Percentiles rank a stretch among this genome's conserved stretches.
Evolutionary conservation across 2,797 vertebrate species (phyloP).

Genomic region (Calcarius lapponicus): DNA sequence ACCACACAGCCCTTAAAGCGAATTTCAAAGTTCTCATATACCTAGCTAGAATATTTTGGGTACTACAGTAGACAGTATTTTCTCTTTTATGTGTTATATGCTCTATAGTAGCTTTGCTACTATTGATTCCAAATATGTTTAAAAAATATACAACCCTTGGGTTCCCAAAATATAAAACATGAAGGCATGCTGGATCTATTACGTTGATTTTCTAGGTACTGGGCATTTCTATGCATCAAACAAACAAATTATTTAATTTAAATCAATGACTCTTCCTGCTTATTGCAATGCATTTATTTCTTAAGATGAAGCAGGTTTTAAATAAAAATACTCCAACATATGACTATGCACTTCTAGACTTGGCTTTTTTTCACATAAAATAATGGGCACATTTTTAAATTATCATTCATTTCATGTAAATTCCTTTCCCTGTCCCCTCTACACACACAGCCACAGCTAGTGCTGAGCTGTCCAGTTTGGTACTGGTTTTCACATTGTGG

Average conservation of each 20-base stretch:
- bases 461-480: neutral
- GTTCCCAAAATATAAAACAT: neutral
- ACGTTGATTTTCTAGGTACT: neutral
- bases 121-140: neutral
- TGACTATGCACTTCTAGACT: neutral
- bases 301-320: neutral
- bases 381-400: neutral
- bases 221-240: neutral
- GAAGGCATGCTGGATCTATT: neutral
- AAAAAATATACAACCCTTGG: neutral
- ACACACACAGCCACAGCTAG: neutral
- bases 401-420: neutral
- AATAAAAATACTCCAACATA: neutral
- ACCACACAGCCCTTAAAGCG: slow-evolving; percentile 57
- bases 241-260: neutral
- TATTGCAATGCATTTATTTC: neutral
- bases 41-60: neutral
- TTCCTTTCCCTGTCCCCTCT: neutral
- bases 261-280: neutral
- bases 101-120: neutral
- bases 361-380: neutral
- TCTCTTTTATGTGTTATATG: neutral
- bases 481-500: neutral
- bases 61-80: neutral
- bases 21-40: slow-evolving; percentile 42